Evolutionary conservation across 2,888 invertebrate species (phyloP).

Genomic region (Galeopsomyia nigrocyanea): DNA sequence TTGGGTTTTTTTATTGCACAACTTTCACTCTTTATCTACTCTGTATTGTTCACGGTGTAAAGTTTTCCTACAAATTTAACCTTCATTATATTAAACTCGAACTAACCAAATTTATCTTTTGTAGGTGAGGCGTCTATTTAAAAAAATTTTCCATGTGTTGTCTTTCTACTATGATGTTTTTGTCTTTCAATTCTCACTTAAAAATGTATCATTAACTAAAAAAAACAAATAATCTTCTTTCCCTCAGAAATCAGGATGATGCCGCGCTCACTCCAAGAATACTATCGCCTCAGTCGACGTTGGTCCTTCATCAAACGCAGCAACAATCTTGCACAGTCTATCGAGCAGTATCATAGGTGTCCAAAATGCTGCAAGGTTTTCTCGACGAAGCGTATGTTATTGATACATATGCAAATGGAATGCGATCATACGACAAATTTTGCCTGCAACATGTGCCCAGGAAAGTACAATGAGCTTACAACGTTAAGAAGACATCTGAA

Average conservation of each 20-base stretch:
- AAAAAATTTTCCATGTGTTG: too few species aligned
- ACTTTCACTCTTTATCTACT: too few species aligned
- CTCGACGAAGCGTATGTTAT: conserved; percentile 56
- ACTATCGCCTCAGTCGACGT: conserved; percentile 39
- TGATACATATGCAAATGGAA: conserved; percentile 77
- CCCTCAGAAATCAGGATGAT: background rate
- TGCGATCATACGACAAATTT: conserved; percentile 70
- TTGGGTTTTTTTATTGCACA: too few species aligned
- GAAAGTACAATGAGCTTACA: conserved; percentile 53
- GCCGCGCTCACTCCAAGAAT: conserved; percentile 29
- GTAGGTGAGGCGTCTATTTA: too few species aligned
- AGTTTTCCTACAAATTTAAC: too few species aligned
- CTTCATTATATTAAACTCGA: too few species aligned
- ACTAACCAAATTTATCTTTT: too few species aligned
- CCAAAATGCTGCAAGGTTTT: conserved; percentile 11
- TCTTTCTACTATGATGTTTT: too few species aligned
- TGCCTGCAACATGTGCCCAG: conserved; percentile 51
- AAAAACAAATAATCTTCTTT: too few species aligned
- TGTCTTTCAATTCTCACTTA: too few species aligned
- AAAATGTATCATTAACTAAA: too few species aligned
- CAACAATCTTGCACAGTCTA: background rate
- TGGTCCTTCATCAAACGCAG: conserved; percentile 19
- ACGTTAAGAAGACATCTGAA: conserved; percentile 54
- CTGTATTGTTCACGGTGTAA: too few species aligned
- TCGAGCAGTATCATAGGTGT: conserved; percentile 2